Conservation (phyloP, 2,113 vertebrate species). For the Aegypius monachus region DNA sequence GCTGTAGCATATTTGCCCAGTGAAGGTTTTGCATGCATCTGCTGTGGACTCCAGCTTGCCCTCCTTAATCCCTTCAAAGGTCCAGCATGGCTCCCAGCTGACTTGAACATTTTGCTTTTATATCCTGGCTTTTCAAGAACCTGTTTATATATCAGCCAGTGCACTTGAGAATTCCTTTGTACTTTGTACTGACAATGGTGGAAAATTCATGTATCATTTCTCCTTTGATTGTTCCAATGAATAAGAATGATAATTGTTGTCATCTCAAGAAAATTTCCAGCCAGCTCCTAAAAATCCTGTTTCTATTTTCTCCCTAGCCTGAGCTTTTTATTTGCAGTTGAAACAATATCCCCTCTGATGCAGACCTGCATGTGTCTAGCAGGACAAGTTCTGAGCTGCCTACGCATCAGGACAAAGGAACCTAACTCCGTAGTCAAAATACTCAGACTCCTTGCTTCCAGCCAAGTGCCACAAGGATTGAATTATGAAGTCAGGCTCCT, state of each 20-base stretch:
- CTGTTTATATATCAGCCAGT: not conserved
- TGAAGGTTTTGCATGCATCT: not conserved
- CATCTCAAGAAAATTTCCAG: not conserved
- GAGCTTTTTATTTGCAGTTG: not conserved
- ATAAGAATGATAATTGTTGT: not conserved
- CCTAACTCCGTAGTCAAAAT: not conserved
- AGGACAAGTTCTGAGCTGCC: not conserved
- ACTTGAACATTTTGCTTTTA: not conserved
- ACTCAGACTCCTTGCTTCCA: not conserved
- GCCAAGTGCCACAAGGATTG: not conserved
- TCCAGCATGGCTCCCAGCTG: not conserved
- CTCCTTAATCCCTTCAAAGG: not conserved
- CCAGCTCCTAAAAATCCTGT: not conserved
- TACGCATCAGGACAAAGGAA: not conserved
- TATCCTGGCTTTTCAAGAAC: not conserved
- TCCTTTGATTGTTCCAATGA: not conserved
- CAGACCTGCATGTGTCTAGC: not conserved
- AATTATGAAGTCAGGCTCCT: not conserved
- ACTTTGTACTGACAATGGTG: not conserved
- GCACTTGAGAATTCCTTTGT: not conserved
- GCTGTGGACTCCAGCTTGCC: accelerated
- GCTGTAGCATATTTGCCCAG: accelerated
- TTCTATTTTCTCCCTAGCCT: not conserved
- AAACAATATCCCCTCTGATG: not conserved
- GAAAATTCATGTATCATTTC: not conserved